A percentile compares a stretch with the other conserved stretches of the same genome.
These are phyloP conservation scores for Drosophila kanekoi DNA, from an alignment of 2,888 invertebrate genomes.

Conservation along the genomic window DNA sequence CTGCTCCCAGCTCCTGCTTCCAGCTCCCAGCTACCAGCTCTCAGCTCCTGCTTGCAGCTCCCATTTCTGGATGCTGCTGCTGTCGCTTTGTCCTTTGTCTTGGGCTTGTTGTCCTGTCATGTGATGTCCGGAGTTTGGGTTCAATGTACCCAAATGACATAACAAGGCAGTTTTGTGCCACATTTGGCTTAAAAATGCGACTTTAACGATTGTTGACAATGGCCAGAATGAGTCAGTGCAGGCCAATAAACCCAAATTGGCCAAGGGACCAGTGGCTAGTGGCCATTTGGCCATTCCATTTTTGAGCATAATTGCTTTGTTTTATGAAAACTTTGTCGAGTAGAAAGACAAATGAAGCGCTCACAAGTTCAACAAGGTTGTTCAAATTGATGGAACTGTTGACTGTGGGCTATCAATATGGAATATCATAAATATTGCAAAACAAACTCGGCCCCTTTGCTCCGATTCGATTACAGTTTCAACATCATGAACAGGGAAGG, in stretches of 20 bases:
- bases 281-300: conserved; percentile 50
- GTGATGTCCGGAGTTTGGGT: conserved; percentile 44
- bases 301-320: conserved; percentile 60
- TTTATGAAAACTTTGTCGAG: conserved; percentile 49
- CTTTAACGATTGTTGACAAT: conserved; percentile 67
- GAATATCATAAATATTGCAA: conserved; percentile 8
- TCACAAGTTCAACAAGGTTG: conserved; percentile 28
- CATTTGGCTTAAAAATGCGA: conserved; percentile 77
- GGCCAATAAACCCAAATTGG: conserved; percentile 42
- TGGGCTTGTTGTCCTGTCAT: conserved; percentile 45
- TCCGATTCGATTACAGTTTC: conserved; percentile 25
- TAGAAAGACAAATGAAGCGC: conserved; percentile 72
- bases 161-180: conserved; percentile 73
- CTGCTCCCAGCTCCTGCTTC: not conserved
- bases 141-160: conserved; percentile 72
- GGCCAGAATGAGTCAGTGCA: conserved; percentile 36
- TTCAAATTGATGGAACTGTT: not conserved
- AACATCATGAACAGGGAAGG: too few species aligned
- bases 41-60: not conserved
- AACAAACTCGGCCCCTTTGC: not conserved
- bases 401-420: conserved; percentile 36
- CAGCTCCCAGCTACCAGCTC: too few species aligned
- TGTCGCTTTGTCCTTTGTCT: conserved; percentile 26
- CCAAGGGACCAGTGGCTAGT: conserved; percentile 33
- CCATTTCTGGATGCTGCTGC: not conserved